Conservation (phyloP, 2,797 vertebrate genomes). For the Peromyscus nudipes region DNA sequence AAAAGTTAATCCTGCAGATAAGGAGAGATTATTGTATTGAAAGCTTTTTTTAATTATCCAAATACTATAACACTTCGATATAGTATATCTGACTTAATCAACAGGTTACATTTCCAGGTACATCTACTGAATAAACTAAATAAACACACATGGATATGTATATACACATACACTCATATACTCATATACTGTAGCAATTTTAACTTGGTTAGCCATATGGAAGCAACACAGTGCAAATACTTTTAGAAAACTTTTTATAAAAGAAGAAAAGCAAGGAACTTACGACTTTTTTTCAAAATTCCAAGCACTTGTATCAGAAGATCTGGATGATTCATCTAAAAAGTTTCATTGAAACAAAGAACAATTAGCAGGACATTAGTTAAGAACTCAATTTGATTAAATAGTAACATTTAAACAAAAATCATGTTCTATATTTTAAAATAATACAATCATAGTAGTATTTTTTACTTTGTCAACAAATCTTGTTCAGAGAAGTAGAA, state of each 20-base stretch:
- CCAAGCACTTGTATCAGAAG: conserved; percentile 98
- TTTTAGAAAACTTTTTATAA: conserved; percentile 59
- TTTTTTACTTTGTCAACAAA: conserved; percentile 56
- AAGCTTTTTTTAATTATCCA: conserved; percentile 53
- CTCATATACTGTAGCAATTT: conserved; percentile 52
- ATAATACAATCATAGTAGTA: conserved; percentile 54
- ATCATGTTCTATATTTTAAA: conserved; percentile 57
- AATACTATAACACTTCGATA: conserved; percentile 40
- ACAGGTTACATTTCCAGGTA: conserved; percentile 41
- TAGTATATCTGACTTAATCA: conserved; percentile 43
- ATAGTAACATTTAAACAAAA: conserved; percentile 62
- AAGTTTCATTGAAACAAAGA: conserved; percentile 77
- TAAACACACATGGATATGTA: not conserved
- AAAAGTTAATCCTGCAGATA: not conserved
- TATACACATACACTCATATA: not conserved
- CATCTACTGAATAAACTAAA: conserved; percentile 31
- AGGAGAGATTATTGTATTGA: not conserved
- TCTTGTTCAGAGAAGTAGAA: not conserved
- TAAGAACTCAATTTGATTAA: conserved; percentile 64
- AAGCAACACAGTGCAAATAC: not conserved
- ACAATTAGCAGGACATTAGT: conserved; percentile 51
- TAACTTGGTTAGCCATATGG: conserved; percentile 54
- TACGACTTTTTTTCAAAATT: conserved; percentile 95
- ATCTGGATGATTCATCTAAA: conserved; percentile 98
- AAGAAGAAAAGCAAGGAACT: conserved; percentile 85